A percentile compares a stretch with the other conserved stretches of the same genome.
These are phyloP conservation scores for Drosophila multiciliata DNA, from an alignment of 2,888 invertebrate species.

Conservation along the genomic window DNA sequence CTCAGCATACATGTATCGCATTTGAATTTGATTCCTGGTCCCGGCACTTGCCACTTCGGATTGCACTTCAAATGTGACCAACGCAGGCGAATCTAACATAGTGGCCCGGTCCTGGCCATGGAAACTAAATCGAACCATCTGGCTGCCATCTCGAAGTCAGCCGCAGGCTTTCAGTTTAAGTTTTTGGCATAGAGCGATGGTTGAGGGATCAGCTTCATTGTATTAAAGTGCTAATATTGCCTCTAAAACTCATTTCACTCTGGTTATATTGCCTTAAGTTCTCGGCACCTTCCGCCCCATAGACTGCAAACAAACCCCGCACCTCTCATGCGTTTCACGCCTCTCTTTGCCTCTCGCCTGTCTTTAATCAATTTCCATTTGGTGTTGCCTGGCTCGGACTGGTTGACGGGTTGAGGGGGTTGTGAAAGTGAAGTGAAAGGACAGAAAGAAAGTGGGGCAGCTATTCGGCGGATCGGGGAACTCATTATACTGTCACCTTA, in stretches of 20 bases:
- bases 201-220: background rate
- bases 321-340: conserved; percentile 23
- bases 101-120: background rate
- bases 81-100: conserved; percentile 16
- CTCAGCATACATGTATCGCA: conserved; percentile 17
- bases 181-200: background rate
- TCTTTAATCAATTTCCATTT: conserved; percentile 62
- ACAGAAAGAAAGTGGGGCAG: background rate
- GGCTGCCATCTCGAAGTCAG: conserved; percentile 4
- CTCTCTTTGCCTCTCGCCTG: conserved; percentile 5
- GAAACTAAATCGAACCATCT: background rate
- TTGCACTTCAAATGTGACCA: conserved; percentile 41
- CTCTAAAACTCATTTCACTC: conserved; percentile 13
- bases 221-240: conserved; percentile 10
- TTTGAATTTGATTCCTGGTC: conserved; percentile 43
- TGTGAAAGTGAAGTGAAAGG: background rate
- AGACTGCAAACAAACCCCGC: background rate
- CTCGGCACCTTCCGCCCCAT: conserved; percentile 26
- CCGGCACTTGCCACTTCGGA: conserved; percentile 24
- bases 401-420: conserved; percentile 1
- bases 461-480: conserved; percentile 6
- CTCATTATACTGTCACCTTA: conserved; percentile 74
- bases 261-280: conserved; percentile 39
- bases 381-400: background rate
- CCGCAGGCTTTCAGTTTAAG: conserved; percentile 6